Conservation (phyloP, 2,113 vertebrate genomes). For the Silurus meridionalis region DNA sequence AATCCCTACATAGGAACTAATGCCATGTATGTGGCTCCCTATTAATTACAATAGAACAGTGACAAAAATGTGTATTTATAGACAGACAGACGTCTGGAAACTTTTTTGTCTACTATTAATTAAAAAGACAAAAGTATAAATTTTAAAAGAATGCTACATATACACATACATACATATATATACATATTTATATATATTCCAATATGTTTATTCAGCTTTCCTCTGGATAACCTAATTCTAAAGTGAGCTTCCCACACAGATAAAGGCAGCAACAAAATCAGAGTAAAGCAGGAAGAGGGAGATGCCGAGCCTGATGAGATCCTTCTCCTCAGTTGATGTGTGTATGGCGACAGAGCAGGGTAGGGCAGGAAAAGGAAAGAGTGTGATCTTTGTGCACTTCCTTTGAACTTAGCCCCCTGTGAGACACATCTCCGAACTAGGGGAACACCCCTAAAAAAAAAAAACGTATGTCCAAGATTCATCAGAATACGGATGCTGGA, state of each 20-base stretch:
- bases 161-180: too few relatives aligned
- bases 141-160: too few relatives aligned
- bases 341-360: constrained; percentile 54
- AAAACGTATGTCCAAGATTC: constrained; percentile 69
- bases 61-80: too few relatives aligned
- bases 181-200: too few relatives aligned
- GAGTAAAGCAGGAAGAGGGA: constrained; percentile 10
- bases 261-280: neutral
- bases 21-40: constrained; percentile 57
- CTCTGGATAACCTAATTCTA: neutral
- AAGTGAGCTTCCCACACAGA: neutral
- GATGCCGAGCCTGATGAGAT: constrained; percentile 56
- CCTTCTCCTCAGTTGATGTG: constrained; percentile 60
- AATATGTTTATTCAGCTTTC: neutral
- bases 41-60: neutral
- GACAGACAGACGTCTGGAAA: too few relatives aligned
- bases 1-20: constrained; percentile 52
- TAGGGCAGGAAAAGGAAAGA: constrained; percentile 51
- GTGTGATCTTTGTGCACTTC: constrained; percentile 73
- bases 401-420: constrained; percentile 73
- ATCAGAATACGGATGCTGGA: constrained; percentile 75
- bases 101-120: too few relatives aligned
- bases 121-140: too few relatives aligned
- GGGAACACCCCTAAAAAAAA: constrained; percentile 61
- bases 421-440: constrained; percentile 74